These are phyloP conservation scores for Heliconius sara DNA, from an alignment of 2,888 invertebrate species.

Conservation along the genomic window DNA sequence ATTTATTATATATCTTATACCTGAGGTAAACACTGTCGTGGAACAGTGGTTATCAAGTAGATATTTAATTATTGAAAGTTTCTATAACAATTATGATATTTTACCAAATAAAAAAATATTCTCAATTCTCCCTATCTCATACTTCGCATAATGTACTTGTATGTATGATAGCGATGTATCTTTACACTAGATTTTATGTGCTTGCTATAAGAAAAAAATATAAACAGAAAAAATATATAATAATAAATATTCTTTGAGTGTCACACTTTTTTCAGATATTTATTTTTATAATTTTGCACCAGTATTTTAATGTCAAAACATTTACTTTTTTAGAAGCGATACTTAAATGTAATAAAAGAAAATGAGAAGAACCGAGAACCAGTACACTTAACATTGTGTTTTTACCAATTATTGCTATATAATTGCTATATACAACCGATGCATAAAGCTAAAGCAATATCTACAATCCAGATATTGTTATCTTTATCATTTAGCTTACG, in stretches of 20 bases:
- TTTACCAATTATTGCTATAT: not conserved
- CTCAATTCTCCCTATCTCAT: no score
- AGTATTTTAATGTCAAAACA: no score
- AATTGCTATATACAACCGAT: not conserved
- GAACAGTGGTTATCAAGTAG: not conserved
- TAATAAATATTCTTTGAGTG: no score
- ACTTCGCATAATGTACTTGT: no score
- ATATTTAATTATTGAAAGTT: not conserved
- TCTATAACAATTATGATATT: not conserved
- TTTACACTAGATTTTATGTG: no score
- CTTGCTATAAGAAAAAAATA: no score
- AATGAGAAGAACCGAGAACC: not conserved
- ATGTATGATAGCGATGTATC: no score
- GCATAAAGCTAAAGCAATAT: not conserved
- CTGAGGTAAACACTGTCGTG: not conserved
- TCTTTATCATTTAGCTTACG: not conserved
- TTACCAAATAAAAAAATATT: not conserved
- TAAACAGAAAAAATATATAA: no score
- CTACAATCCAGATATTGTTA: not conserved
- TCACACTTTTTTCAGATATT: no score
- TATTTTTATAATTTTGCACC: no score
- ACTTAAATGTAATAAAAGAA: not conserved
- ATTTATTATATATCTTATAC: conserved; percentile 9
- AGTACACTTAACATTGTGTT: not conserved
- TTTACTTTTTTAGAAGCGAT: no score